Evolutionary conservation across 2,113 vertebrate genomes (phyloP), one percentile per base, ranked within the genome.

Genomic region (Nesoenas mayeri): DNA sequence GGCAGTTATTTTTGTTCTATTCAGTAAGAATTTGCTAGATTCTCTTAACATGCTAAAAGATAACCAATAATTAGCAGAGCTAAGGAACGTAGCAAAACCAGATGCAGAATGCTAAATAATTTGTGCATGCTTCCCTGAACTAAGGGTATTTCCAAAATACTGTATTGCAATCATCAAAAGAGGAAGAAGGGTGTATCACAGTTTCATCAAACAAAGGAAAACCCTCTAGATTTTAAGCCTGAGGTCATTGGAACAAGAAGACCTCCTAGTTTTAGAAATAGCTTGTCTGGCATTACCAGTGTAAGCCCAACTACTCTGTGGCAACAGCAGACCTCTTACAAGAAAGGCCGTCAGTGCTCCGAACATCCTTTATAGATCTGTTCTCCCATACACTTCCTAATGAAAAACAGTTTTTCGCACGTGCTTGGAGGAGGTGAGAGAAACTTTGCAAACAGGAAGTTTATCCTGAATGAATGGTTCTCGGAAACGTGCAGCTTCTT

Each of bases 101-200:
- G 86, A 89, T 36, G 48, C 20, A 26, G 61, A 88, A 96, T 5
- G 42, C 26, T 58, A 75, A 79, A 38, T 53, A 78, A 90, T 71
- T 54, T 51, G 36, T 12, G 56, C 6, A 0, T 32, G 51, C 48
- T 86, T 91, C 88, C 69, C 79, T 88, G 50, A 92, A 50, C 32
- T 42, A 32, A 12, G 83, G 86, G 83, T 91, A 95, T 96, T 95
- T 96, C 93, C 94, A 95, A 92, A 92, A 86, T 48, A 83, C 50
- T 47, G 66, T 6, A 62, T 0, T 84, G 80, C 93, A 95, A 91
- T 75, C 75, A 91, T 80, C 95, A 95, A 92, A 95, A 95, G 91
- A 92, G 88, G 95, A 95, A 95, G 92, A 47, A 91, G 65, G 86
- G 65, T 61, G 65, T 66, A 88, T 62, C 77, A 79, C 36, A 70